Evolutionary conservation across 2,113 vertebrate genomes (phyloP).

Genomic region (Dicrurus megarhynchus): DNA sequence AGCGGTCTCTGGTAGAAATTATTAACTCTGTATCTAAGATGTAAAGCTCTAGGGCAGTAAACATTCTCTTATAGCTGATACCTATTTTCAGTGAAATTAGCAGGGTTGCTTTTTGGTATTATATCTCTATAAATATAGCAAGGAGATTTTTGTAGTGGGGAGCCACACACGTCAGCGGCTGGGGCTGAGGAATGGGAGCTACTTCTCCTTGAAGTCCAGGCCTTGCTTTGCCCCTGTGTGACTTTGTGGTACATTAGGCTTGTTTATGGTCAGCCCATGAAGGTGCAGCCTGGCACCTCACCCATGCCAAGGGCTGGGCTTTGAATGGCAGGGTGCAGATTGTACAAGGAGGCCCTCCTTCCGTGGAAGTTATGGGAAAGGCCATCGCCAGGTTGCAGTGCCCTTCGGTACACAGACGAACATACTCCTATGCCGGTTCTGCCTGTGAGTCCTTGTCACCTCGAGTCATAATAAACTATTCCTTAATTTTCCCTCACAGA

Average conservation of each 20-base stretch:
- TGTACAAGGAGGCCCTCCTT: background rate
- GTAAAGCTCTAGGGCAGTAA: background rate
- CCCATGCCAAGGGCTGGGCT: background rate
- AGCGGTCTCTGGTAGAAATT: background rate
- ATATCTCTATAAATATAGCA: background rate
- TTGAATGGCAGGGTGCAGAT: background rate
- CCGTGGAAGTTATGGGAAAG: background rate
- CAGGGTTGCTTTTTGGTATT: background rate
- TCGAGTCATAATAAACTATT: background rate
- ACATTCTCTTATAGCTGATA: background rate
- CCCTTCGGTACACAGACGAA: background rate
- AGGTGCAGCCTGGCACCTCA: background rate
- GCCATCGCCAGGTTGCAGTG: accelerated
- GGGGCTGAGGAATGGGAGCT: background rate
- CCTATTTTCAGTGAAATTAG: background rate
- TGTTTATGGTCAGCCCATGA: background rate
- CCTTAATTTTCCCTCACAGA: background rate
- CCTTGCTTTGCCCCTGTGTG: background rate
- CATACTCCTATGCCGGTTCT: background rate
- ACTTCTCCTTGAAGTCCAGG: background rate
- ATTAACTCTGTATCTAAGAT: background rate
- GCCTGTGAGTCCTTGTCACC: background rate
- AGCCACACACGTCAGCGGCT: background rate
- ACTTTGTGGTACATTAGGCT: background rate
- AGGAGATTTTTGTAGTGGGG: background rate